A percentile compares a stretch with the other conserved stretches of the same genome.
Evolutionary conservation across 2,888 invertebrate genomes (phyloP).

Genomic region (Nineta flava): DNA sequence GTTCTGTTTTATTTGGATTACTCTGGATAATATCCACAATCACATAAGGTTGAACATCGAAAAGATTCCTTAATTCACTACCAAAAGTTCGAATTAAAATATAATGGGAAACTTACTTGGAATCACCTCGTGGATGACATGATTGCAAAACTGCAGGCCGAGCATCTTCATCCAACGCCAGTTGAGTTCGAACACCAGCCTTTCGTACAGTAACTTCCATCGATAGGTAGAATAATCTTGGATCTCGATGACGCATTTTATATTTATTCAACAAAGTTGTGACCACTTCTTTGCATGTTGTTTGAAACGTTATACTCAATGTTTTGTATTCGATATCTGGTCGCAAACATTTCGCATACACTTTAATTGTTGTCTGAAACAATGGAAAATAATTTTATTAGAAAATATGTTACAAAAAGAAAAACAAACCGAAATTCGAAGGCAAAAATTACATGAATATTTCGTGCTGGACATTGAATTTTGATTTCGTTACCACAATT

Average conservation of each 20-base stretch:
- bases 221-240: conserved; percentile 80
- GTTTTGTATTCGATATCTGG: conserved; percentile 95
- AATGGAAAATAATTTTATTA: conserved; percentile 15
- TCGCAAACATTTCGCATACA: conserved; percentile 75
- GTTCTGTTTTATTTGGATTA: too few relatives aligned
- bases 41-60: too few relatives aligned
- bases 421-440: neutral
- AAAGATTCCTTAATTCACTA: too few relatives aligned
- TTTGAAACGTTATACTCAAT: conserved; percentile 74
- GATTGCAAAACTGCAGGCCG: conserved; percentile 82
- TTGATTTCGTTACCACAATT: neutral
- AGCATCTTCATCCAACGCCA: conserved; percentile 76
- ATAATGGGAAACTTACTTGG: conserved; percentile 56
- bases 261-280: conserved; percentile 64
- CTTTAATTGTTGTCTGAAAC: conserved; percentile 78
- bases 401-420: neutral
- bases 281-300: conserved; percentile 76
- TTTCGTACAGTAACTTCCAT: conserved; percentile 86
- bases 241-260: conserved; percentile 83
- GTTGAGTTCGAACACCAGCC: conserved; percentile 64
- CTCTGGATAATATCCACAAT: too few relatives aligned
- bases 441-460: neutral
- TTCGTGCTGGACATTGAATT: neutral
- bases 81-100: too few relatives aligned
- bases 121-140: conserved; percentile 87